phyloP scores from a whole-genome alignment of 2,888 invertebrate species.

The Caenorhabditis sp. region DNA sequence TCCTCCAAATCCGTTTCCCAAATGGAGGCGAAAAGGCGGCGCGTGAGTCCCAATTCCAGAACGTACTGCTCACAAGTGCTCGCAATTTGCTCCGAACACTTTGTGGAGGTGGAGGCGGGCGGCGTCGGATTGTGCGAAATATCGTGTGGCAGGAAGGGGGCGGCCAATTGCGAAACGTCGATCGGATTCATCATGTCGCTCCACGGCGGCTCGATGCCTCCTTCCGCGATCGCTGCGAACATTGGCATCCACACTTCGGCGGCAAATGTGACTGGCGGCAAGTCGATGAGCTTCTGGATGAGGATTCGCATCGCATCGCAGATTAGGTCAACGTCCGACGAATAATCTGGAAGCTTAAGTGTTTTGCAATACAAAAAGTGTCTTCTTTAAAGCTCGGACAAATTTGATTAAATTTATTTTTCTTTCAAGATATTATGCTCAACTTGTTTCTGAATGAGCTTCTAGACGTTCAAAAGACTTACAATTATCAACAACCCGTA shows the following conservation, averaged over 20 bases:
- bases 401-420: no score
- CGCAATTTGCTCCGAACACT: slow-evolving; percentile 31
- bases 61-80: slow-evolving; percentile 12
- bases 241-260: slow-evolving; percentile 45
- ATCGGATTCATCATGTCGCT: slow-evolving; percentile 5
- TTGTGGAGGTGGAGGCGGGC: background rate
- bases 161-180: background rate
- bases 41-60: slow-evolving; percentile 22
- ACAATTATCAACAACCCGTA: slow-evolving; percentile 49
- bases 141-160: background rate
- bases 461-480: slow-evolving; percentile 17
- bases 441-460: no score
- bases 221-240: slow-evolving; percentile 24
- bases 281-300: slow-evolving; percentile 16
- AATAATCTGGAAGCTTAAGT: slow-evolving; percentile 13
- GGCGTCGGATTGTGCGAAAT: background rate
- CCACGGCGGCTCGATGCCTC: slow-evolving; percentile 35
- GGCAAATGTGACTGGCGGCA: slow-evolving; percentile 23
- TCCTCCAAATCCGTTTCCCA: slow-evolving; percentile 26
- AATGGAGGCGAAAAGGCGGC: slow-evolving; percentile 23
- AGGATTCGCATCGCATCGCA: slow-evolving; percentile 35
- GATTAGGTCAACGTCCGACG: slow-evolving; percentile 26
- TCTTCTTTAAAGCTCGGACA: no score
- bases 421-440: no score
- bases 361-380: no score